Evolutionary conservation across 2,797 vertebrate genomes (phyloP), one percentile per base, ranked within the genome.

Genomic region (Danio tinwini): DNA sequence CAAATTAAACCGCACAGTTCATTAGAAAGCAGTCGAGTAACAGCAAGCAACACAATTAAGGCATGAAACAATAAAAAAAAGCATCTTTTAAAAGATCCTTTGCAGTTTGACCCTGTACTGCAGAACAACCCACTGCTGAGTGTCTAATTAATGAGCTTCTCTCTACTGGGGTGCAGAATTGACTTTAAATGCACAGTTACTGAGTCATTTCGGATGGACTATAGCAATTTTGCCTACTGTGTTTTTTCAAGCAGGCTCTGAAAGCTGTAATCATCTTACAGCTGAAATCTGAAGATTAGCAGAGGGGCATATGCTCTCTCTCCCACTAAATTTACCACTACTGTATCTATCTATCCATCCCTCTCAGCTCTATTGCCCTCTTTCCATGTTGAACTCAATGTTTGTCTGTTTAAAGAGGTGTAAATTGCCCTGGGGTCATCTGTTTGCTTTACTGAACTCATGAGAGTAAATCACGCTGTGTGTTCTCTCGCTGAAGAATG

Each of bases 251-350:
- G 62, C 55, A 73, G 62, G 16, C 76, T 67, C 56, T 80, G 68
- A 73, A 63, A 74, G 49, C 76, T 71, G 59, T 84, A 82, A 88
- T 85, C 84, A 81, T 82, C 72, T 81, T 74, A 80, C 45, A 82
- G 63, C 40, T 55, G 53, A 62, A 84, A 82, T 64, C 78, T 82
- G 79, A 42, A 82, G 81, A 82, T 78, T 81, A 83, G 70, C 81
- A 81, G 45, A 74, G 21, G 21, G 75, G 59, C 82, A 83, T 84
- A 81, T 84, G 83, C 45, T 84, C 49, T 40, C 62, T 65, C 64
- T 70, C 56, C 49, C 56, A 76, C 40, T 73, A 10, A 21, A 64
- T 49, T 50, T 67, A 52, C 61, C 68, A 37, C 55, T 37, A 29
- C 29, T 29, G 29, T 29, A 29, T 29, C 29, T 29, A 37, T 56